Conservation (phyloP, 2,113 vertebrate genomes). For the Nicator chloris region DNA sequence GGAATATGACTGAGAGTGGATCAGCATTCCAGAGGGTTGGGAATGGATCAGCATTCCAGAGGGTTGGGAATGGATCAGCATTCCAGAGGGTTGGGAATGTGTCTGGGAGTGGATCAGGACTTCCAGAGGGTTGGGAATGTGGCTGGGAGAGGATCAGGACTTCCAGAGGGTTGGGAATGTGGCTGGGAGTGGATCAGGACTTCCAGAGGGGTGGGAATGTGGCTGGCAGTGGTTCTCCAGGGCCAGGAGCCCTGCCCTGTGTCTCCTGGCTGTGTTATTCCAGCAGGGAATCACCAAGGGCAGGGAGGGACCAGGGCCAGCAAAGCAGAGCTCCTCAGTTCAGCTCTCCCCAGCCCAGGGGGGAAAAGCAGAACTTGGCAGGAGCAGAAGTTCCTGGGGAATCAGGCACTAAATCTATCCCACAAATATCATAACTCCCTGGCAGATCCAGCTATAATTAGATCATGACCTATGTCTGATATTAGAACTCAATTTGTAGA, state of each 20-base stretch:
- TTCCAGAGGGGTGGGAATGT: accelerated
- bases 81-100: not conserved
- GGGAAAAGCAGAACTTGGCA: not conserved
- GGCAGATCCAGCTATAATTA: constrained; percentile 16
- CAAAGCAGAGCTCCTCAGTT: not conserved
- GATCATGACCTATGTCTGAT: constrained; percentile 5
- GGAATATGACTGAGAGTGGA: accelerated
- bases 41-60: not conserved
- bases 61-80: accelerated
- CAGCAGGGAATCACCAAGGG: not conserved
- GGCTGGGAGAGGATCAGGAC: not conserved
- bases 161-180: not conserved
- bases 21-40: not conserved
- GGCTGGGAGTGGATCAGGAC: not conserved
- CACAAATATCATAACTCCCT: not conserved
- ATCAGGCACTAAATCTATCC: not conserved
- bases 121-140: not conserved
- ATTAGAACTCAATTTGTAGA: constrained; percentile 1
- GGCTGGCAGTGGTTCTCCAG: accelerated
- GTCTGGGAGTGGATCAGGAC: accelerated
- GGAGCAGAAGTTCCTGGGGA: not conserved
- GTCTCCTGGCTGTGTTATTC: not conserved
- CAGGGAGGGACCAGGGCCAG: not conserved
- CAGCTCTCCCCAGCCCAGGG: not conserved
- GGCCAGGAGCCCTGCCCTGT: not conserved